These are phyloP conservation scores for Eretmocerus hayati DNA, from an alignment of 2,888 invertebrate species.

Conservation along the genomic window DNA sequence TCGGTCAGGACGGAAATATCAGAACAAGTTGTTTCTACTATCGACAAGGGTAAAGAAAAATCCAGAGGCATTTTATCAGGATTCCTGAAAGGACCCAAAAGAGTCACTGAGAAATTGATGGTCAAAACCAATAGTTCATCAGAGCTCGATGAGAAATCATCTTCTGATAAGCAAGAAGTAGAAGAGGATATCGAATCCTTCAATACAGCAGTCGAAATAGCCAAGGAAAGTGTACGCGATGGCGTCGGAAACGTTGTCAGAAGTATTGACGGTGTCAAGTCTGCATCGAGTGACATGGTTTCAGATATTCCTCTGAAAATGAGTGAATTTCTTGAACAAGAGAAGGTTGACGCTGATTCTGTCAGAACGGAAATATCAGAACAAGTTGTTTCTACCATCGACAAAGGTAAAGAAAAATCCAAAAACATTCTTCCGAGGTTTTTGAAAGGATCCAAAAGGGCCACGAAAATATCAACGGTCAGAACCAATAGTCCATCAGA, in stretches of 20 bases:
- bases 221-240: no score
- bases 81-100: conserved; percentile 27
- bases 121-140: conserved; percentile 4
- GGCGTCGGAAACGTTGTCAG: no score
- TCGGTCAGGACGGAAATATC: conserved; percentile 10
- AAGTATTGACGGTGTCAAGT: no score
- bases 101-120: conserved; percentile 21
- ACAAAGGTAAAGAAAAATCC: conserved; percentile 5
- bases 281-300: no score
- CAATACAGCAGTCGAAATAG: no score
- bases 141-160: no score
- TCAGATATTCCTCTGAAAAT: no score
- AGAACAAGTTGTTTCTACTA: background rate
- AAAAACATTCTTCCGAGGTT: conserved; percentile 28
- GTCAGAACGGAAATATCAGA: background rate
- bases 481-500: background rate
- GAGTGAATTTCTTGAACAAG: background rate
- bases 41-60: conserved; percentile 2
- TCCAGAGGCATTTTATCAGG: conserved; percentile 28
- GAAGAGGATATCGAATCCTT: no score
- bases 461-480: conserved; percentile 22
- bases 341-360: conserved; percentile 26
- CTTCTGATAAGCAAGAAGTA: no score
- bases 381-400: background rate
- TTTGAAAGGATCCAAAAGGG: conserved; percentile 26